These are phyloP conservation scores for Intellagama lesueurii DNA, from an alignment of 2,797 vertebrate genomes.

Conservation along the genomic window DNA sequence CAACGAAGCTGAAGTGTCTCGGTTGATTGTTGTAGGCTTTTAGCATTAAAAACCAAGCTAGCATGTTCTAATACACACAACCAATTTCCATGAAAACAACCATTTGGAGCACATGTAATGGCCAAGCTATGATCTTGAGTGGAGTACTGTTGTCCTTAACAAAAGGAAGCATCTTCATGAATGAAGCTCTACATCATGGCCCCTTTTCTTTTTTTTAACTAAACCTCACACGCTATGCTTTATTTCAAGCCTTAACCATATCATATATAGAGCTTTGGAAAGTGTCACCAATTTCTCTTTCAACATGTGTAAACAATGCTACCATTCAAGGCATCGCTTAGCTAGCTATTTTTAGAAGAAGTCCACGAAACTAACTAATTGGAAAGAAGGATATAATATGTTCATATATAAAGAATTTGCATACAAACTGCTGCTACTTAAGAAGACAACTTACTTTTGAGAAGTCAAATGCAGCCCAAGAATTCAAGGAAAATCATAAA, in stretches of 20 bases:
- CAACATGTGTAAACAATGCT: conserved; percentile 53
- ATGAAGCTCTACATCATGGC: background rate
- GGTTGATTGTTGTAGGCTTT: background rate
- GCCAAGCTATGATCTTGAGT: background rate
- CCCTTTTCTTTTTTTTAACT: conserved; percentile 14
- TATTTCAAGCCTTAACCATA: conserved; percentile 16
- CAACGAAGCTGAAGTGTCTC: background rate
- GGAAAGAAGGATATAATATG: conserved; percentile 25
- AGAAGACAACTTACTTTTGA: conserved; percentile 40
- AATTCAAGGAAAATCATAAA: conserved; percentile 47
- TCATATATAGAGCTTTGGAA: conserved; percentile 45
- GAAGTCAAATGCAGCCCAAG: conserved; percentile 37
- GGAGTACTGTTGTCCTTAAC: background rate
- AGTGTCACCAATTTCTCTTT: conserved; percentile 45
- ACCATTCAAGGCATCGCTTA: conserved; percentile 25
- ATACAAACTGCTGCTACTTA: conserved; percentile 26
- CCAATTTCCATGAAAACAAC: conserved; percentile 16
- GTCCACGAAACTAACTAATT: background rate
- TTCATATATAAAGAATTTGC: background rate
- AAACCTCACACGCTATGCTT: conserved; percentile 16
- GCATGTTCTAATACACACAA: background rate
- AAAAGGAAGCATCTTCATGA: background rate
- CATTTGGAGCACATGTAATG: too few species aligned
- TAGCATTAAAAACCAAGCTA: background rate
- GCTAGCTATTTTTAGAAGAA: conserved; percentile 21